These are phyloP conservation scores for Drosophila birchii DNA, from an alignment of 2,888 invertebrate genomes.

Conservation along the genomic window DNA sequence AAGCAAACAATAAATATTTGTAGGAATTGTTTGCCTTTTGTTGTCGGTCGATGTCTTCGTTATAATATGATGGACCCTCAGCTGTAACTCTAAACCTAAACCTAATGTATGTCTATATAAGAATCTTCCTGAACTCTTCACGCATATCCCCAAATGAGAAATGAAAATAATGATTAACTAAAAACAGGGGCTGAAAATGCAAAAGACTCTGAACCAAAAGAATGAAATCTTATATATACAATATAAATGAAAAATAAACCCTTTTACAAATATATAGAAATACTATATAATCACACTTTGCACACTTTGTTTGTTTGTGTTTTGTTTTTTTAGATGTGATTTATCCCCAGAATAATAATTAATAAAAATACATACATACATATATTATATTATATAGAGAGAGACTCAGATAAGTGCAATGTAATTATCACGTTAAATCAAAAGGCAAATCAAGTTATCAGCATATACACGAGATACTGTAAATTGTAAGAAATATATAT, in stretches of 20 bases:
- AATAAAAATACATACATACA: constrained; percentile 24
- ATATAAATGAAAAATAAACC: constrained; percentile 26
- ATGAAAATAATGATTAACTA: constrained; percentile 29
- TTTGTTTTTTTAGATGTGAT: constrained; percentile 20
- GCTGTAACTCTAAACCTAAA: constrained; percentile 1
- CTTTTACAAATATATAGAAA: constrained; percentile 21
- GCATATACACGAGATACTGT: constrained; percentile 18
- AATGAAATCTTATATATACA: constrained; percentile 38
- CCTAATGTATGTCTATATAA: constrained; percentile 18
- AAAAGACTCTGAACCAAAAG: constrained; percentile 56
- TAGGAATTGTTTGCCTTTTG: constrained; percentile 5
- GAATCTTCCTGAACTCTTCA: constrained; percentile 34
- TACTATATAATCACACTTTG: constrained; percentile 8
- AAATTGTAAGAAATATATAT: constrained; percentile 8
- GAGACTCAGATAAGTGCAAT: constrained; percentile 27
- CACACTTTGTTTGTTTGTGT: constrained; percentile 10
- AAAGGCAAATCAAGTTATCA: constrained; percentile 27
- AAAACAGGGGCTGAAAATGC: constrained; percentile 54
- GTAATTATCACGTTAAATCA: constrained; percentile 23
- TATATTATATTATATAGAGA: constrained; percentile 7
- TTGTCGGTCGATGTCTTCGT: constrained; percentile 32
- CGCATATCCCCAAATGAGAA: constrained; percentile 32
- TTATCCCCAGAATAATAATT: constrained; percentile 4
- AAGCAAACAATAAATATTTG: constrained; percentile 30
- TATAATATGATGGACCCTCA: constrained; percentile 13